These are phyloP conservation scores for Psylliodes chrysocephalus DNA, from an alignment of 2,888 invertebrate genomes.

Conservation along the genomic window DNA sequence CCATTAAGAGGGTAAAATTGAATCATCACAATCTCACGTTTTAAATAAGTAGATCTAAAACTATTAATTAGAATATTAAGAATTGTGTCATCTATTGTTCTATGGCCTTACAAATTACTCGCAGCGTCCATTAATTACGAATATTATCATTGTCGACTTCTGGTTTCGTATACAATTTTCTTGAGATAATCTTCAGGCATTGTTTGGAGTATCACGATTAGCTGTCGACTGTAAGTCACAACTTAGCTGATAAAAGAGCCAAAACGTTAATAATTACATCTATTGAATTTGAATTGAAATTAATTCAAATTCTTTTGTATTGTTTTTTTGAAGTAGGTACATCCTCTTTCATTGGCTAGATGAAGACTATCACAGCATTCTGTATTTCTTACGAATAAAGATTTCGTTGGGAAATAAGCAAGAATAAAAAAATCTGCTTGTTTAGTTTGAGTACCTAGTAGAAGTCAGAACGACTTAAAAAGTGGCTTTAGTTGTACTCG, in stretches of 20 bases:
- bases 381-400: too few relatives aligned
- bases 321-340: not conserved
- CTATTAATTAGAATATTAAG: not conserved
- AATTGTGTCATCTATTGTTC: conserved; percentile 1
- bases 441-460: too few relatives aligned
- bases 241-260: not conserved
- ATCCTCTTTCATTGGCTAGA: not conserved
- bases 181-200: not conserved
- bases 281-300: not conserved
- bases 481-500: too few relatives aligned
- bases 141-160: not conserved
- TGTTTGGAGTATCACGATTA: not conserved
- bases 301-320: not conserved
- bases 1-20: too few relatives aligned
- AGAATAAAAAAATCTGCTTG: too few relatives aligned
- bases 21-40: not conserved
- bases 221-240: not conserved
- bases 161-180: not conserved
- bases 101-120: not conserved
- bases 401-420: too few relatives aligned
- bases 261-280: not conserved
- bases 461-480: too few relatives aligned
- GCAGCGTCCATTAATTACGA: not conserved
- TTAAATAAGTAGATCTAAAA: not conserved
- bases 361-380: too few relatives aligned